Evolutionary conservation across 2,113 vertebrate species (phyloP).

Genomic region (Lutjanus erythropterus): DNA sequence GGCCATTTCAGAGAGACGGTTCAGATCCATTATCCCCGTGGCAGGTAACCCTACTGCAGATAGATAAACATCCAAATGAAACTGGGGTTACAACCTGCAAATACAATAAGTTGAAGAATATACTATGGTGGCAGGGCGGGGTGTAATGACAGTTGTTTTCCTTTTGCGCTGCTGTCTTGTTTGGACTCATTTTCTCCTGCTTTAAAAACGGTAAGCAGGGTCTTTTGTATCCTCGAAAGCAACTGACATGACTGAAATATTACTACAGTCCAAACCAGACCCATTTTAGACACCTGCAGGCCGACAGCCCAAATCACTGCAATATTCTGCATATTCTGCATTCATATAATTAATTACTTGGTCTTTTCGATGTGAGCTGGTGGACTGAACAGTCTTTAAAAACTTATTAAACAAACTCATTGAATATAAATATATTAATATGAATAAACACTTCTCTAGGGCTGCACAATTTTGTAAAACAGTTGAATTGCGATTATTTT

Average conservation of each 20-base stretch:
- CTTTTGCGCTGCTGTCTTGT: background rate
- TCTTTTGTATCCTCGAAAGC: background rate
- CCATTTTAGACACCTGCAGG: background rate
- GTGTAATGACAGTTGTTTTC: background rate
- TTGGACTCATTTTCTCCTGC: background rate
- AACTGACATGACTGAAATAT: background rate
- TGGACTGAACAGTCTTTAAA: background rate
- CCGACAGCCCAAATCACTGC: no score
- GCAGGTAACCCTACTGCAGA: background rate
- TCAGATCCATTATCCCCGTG: constrained; percentile 12
- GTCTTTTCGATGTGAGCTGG: no score
- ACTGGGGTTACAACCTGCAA: background rate
- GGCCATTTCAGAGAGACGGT: background rate
- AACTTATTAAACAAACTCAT: background rate
- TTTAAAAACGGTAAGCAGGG: background rate
- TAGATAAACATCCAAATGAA: background rate
- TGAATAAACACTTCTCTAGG: no score
- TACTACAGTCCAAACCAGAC: background rate
- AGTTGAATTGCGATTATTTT: no score
- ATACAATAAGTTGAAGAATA: background rate
- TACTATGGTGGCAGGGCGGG: background rate
- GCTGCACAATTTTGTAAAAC: no score
- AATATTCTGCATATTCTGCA: background rate
- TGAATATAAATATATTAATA: no score
- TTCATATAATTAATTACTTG: background rate